A percentile compares a stretch with the other conserved stretches of the same genome.
These are phyloP conservation scores for Drosophila seguyi DNA, from an alignment of 1,140 invertebrate genomes.

Conservation along the genomic window DNA sequence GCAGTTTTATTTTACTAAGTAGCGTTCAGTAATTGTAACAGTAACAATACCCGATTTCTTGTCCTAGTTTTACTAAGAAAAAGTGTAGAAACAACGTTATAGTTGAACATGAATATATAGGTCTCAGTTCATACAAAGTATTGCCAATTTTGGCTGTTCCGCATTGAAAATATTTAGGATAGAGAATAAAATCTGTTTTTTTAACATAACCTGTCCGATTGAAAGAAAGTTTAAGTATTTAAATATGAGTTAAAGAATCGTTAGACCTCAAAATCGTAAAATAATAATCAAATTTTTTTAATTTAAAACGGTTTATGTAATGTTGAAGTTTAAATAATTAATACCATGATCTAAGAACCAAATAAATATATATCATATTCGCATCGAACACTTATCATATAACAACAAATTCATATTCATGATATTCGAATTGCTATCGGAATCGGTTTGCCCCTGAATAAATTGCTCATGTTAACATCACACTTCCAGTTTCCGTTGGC, in stretches of 20 bases:
- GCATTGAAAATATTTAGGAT: background rate
- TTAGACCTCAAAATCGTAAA: background rate
- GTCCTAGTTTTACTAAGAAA: background rate
- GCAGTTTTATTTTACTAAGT: no score
- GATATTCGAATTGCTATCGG: slow-evolving; percentile 1
- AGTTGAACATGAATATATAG: background rate
- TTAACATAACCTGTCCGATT: background rate
- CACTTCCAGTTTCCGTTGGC: slow-evolving; percentile 2
- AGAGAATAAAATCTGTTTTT: background rate
- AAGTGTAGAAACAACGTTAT: background rate
- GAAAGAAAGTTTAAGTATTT: background rate
- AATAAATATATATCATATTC: background rate
- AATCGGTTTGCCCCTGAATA: background rate
- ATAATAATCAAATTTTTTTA: no score
- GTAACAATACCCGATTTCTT: no score
- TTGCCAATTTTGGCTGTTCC: background rate
- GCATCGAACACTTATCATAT: slow-evolving; percentile 2
- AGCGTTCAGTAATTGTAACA: no score
- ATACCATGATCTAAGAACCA: background rate
- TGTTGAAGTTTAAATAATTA: no score
- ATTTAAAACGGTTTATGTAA: background rate
- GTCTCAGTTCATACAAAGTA: background rate
- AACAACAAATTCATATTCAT: slow-evolving; percentile 8
- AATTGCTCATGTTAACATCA: slow-evolving; percentile 16
- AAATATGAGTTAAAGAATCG: background rate